These are phyloP conservation scores for Aldrovandia affinis DNA, from an alignment of 2,797 vertebrate species.

Conservation along the genomic window DNA sequence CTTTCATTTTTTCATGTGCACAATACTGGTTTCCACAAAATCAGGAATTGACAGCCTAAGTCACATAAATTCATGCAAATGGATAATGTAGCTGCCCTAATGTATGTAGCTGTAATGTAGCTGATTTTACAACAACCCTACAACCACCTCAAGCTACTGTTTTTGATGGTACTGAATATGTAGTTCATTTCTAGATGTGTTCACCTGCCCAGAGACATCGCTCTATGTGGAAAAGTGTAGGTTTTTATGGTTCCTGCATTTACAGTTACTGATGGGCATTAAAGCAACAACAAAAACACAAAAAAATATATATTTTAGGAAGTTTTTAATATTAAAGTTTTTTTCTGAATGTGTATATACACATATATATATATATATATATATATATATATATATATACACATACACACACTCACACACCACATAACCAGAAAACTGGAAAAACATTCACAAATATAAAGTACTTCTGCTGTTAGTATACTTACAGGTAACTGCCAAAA, in stretches of 20 bases:
- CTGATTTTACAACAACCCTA: neutral
- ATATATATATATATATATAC: slow-evolving; percentile 1
- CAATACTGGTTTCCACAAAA: neutral
- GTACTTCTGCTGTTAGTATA: slow-evolving; percentile 44
- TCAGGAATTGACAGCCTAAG: neutral
- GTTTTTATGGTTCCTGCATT: neutral
- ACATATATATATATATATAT: slow-evolving; percentile 28
- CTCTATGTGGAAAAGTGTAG: neutral
- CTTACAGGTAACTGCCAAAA: too few relatives aligned
- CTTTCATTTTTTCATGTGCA: neutral
- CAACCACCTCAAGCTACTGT: neutral
- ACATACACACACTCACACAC: slow-evolving; percentile 1
- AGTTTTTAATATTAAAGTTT: slow-evolving; percentile 63
- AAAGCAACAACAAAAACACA: neutral
- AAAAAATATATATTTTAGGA: slow-evolving; percentile 11
- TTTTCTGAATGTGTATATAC: slow-evolving; percentile 26
- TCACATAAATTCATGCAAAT: neutral
- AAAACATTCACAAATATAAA: slow-evolving; percentile 53
- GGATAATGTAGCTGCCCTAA: neutral
- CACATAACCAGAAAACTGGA: neutral
- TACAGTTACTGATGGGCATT: neutral
- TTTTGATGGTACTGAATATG: neutral
- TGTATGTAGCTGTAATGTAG: too few relatives aligned
- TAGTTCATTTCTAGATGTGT: neutral
- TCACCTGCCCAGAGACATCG: neutral